Percentiles rank a stretch among this genome's conserved stretches.
These are phyloP conservation scores for Drosophila maculinotata DNA, from an alignment of 2,888 invertebrate species.

Conservation along the genomic window DNA sequence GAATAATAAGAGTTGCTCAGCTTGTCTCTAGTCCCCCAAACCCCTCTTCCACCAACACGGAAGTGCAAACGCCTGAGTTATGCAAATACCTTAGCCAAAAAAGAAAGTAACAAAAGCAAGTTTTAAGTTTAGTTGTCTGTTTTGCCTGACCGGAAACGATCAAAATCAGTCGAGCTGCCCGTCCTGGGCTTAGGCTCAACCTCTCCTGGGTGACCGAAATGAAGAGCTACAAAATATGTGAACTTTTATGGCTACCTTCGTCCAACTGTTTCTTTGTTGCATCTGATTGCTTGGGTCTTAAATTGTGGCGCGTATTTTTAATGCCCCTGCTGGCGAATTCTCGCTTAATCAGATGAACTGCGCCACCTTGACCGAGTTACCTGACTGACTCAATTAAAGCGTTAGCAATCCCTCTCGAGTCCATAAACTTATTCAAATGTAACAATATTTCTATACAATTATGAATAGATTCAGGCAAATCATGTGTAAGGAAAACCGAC, in stretches of 20 bases:
- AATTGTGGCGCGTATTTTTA: constrained; percentile 48
- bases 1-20: constrained; percentile 65
- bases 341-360: constrained; percentile 42
- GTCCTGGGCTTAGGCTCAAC: constrained; percentile 37
- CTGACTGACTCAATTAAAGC: not conserved
- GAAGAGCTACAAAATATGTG: constrained; percentile 37
- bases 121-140: constrained; percentile 52
- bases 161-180: constrained; percentile 40
- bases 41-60: constrained; percentile 12
- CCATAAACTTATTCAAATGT: not conserved
- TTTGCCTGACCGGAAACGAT: constrained; percentile 51
- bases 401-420: not conserved
- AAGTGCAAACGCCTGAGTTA: constrained; percentile 54
- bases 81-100: constrained; percentile 47
- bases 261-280: constrained; percentile 39
- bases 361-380: constrained; percentile 26
- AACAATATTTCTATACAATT: not conserved
- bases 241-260: constrained; percentile 39
- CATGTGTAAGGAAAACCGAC: no score
- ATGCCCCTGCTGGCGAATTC: constrained; percentile 23
- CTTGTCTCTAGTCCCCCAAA: not conserved
- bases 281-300: constrained; percentile 25
- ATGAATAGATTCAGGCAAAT: not conserved
- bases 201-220: constrained; percentile 10
- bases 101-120: constrained; percentile 32